Evolutionary conservation across 1,140 invertebrate species (phyloP), one percentile per base, ranked within the genome.

Genomic region (Drosophila neocordata): DNA sequence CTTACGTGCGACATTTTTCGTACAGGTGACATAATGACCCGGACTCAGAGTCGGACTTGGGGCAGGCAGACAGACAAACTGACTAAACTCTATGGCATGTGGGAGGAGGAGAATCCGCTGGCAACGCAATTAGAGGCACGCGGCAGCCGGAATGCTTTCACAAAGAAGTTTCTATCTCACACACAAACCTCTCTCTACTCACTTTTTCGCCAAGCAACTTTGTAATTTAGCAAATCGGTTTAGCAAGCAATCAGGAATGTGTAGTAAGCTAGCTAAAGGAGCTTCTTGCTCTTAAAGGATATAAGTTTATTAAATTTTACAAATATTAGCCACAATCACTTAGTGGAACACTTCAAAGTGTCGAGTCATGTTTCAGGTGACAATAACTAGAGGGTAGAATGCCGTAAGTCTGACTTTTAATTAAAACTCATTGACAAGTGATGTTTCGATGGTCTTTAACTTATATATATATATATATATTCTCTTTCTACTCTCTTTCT

Each of bases 161-260:
- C 9, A 75, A 75, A 75, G 72, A 75, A 56, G n/a, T 48, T 48
- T 55, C 5, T 58, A 1, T 31, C 27, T 1, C 3, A 6, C 27
- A 41, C 37, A 13, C 12, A 12, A 2, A 2, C 9, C 34, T 35
- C 34, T 9, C 34, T 3, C 35, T 37, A 2, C 13, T 12, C 15
- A 15, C 13, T 44, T 4, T 31, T 31, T 31, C 6, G 9, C 41
- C 44, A 44, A 65, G 20, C 59, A 81, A 68, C 66, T 73, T 77
- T 79, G 80, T 77, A 83, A 84, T 84, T 84, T 84, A 73, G 72
- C 69, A 84, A 84, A 84, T 84, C 80, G 80, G 76, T 84, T 84
- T 84, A 84, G 72, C 53, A 63, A 73, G 63, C 73, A 59, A 64
- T 70, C 24, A 64, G 65, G 75, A 68, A 71, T 66, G 63, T 15